Evolutionary conservation across 2,888 invertebrate genomes (phyloP).

Genomic region (Rhagophthalmus giganteus): DNA sequence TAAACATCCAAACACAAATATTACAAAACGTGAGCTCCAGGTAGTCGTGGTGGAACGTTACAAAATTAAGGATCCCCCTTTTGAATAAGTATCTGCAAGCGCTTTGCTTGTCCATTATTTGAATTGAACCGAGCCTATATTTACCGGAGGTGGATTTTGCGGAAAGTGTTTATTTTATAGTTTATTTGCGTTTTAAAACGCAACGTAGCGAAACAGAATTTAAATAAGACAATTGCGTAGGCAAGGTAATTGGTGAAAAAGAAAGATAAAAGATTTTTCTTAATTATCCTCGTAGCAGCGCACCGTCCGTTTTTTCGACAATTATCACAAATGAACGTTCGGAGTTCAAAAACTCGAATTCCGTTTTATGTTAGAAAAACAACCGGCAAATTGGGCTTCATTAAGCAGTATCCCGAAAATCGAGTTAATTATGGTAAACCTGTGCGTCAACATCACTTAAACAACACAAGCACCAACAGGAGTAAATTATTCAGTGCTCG

Average conservation of each 20-base stretch:
- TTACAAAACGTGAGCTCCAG: constrained; percentile 22
- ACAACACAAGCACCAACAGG: constrained; percentile 15
- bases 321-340: background rate
- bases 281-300: too few species aligned
- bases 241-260: too few species aligned
- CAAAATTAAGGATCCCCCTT: constrained; percentile 25
- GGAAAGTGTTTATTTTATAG: constrained; percentile 2
- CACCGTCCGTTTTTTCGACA: too few species aligned
- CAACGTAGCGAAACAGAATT: background rate
- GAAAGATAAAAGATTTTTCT: too few species aligned
- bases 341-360: background rate
- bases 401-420: constrained; percentile 2
- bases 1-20: constrained; percentile 16
- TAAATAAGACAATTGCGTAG: too few species aligned
- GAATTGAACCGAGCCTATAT: constrained; percentile 11
- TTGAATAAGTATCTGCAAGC: constrained; percentile 25
- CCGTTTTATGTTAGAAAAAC: background rate
- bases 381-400: background rate
- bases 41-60: constrained; percentile 23
- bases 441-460: constrained; percentile 11
- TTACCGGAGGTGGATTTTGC: constrained; percentile 16
- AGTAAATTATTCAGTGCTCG: constrained; percentile 15
- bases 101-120: constrained; percentile 14
- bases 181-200: background rate
- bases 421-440: constrained; percentile 15